Base-by-base conservation (phyloP, 1,140 invertebrate species). In the Ips typographus region DNA sequence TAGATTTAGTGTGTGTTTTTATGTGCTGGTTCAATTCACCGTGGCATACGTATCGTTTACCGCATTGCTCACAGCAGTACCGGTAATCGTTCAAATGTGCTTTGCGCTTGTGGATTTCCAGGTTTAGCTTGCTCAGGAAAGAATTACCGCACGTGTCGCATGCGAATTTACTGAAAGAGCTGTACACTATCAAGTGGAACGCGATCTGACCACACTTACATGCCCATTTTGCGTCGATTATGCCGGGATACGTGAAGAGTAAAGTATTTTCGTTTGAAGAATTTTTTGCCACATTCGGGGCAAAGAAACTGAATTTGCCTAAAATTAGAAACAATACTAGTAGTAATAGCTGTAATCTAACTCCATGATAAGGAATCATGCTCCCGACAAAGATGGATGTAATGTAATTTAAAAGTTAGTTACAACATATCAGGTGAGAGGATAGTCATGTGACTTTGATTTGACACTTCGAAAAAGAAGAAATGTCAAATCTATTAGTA, bases 111-210 rank as follows among this genome's bases (percentile, higher is more conserved):
- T 79, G 79, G 4, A 73, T 69, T 37, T 70, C 76, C 39, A 77
- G 71, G 8, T 72, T 75, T 4, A 73, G 76, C 53, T 86, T 86
- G 71, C 87, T 82, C 6, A 89, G 89, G 76, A 92, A 92, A 68
- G 86, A 85, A 55, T 90, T 82, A 2, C 85, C 86, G 80, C 92
- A 94, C 57, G 87, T 83, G 66, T 87, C 86, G 79, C 91, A 93
- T 3, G 74, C 59, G 49, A 68, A 70, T 36, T 57, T 8, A 38
- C 22, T 56, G 22, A 22, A 22, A 22, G 22, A 22, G 22, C 22
- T 22, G 22, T 22, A 22, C 22, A 22, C 22, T 22, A 22, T 22
- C 22, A 49, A 49, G 47, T 49, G 47, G 47, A 49, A 2, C 22
- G 1, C 7, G 4, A 22, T 51, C 2, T 1, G 44, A 22, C 22